Evolutionary conservation across 2,888 invertebrate species (phyloP).

Genomic region (Stenoptilia bipunctidactyla): DNA sequence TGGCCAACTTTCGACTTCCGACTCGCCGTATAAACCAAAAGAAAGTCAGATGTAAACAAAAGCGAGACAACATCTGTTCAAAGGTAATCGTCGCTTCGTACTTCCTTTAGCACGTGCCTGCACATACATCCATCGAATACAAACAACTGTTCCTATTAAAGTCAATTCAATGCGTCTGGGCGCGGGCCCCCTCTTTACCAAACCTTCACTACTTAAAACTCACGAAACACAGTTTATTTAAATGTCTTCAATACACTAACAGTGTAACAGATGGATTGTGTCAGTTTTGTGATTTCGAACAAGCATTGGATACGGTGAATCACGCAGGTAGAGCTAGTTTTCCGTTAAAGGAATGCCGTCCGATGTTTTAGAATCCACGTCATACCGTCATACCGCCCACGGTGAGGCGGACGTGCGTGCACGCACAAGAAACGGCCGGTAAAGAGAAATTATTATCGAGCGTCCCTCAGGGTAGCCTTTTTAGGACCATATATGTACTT

Average conservation of each 20-base stretch:
- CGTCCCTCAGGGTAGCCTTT: slow-evolving; percentile 31
- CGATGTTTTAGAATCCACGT: slow-evolving; percentile 53
- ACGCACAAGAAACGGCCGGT: slow-evolving; percentile 26
- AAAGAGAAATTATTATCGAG: slow-evolving; percentile 35
- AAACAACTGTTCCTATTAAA: slow-evolving; percentile 39
- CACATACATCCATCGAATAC: slow-evolving; percentile 28
- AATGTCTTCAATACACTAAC: slow-evolving; percentile 17
- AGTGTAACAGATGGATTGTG: background rate
- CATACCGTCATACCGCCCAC: slow-evolving; percentile 61
- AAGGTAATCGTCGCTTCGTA: slow-evolving; percentile 34
- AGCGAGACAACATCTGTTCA: slow-evolving; percentile 37
- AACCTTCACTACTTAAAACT: slow-evolving; percentile 22
- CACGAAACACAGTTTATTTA: slow-evolving; percentile 15
- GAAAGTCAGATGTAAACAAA: slow-evolving; percentile 18
- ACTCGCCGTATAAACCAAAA: background rate
- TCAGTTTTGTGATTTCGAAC: slow-evolving; percentile 15
- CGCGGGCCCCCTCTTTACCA: slow-evolving; percentile 31
- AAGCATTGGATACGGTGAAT: slow-evolving; percentile 37
- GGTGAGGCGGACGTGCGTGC: slow-evolving; percentile 50
- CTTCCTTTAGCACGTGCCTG: slow-evolving; percentile 47
- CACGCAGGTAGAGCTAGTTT: slow-evolving; percentile 20
- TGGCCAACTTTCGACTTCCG: too few species aligned
- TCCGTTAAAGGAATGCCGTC: slow-evolving; percentile 30
- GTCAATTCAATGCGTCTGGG: slow-evolving; percentile 22
- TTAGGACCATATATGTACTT: slow-evolving; percentile 24